Percentiles rank a stretch among this genome's conserved stretches.
phyloP scores from a whole-genome alignment of 2,888 invertebrate genomes.

The Anticlea derivata region DNA sequence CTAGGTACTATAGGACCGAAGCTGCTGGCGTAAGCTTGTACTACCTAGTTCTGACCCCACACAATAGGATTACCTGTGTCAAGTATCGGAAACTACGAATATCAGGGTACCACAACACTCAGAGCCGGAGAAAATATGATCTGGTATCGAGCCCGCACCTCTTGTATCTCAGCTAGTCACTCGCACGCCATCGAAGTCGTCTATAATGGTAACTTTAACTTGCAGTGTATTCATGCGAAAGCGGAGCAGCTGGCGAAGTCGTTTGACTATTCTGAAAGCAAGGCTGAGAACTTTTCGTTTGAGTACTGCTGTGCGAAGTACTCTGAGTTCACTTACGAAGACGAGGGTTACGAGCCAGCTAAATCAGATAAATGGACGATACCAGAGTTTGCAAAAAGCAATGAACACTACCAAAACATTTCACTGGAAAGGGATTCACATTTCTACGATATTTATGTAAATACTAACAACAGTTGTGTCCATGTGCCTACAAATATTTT shows the following conservation, averaged over 20 bases:
- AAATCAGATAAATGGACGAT: constrained; percentile 28
- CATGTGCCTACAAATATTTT: constrained; percentile 98
- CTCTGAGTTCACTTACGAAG: constrained; percentile 76
- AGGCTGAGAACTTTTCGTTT: constrained; percentile 69
- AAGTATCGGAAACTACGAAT: too few relatives aligned
- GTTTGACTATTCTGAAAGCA: constrained; percentile 72
- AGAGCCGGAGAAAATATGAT: too few relatives aligned
- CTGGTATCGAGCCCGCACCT: too few relatives aligned
- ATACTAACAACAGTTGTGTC: constrained; percentile 91
- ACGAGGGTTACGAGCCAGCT: constrained; percentile 1
- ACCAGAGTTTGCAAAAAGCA: constrained; percentile 63
- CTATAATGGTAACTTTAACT: constrained; percentile 32
- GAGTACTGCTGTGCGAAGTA: constrained; percentile 93
- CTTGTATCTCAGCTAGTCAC: too few relatives aligned
- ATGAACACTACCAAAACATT: constrained; percentile 79
- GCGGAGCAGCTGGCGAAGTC: constrained; percentile 88
- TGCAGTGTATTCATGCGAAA: constrained; percentile 89
- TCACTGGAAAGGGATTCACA: constrained; percentile 89
- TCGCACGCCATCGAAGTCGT: too few relatives aligned
- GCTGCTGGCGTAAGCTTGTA: too few relatives aligned
- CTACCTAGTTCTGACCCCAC: too few relatives aligned
- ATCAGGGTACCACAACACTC: too few relatives aligned
- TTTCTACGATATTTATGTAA: constrained; percentile 93
- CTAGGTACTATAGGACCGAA: too few relatives aligned
- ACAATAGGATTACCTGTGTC: too few relatives aligned